These are phyloP conservation scores for Peromyscus melanophrys DNA, from an alignment of 2,797 vertebrate genomes.

Conservation along the genomic window DNA sequence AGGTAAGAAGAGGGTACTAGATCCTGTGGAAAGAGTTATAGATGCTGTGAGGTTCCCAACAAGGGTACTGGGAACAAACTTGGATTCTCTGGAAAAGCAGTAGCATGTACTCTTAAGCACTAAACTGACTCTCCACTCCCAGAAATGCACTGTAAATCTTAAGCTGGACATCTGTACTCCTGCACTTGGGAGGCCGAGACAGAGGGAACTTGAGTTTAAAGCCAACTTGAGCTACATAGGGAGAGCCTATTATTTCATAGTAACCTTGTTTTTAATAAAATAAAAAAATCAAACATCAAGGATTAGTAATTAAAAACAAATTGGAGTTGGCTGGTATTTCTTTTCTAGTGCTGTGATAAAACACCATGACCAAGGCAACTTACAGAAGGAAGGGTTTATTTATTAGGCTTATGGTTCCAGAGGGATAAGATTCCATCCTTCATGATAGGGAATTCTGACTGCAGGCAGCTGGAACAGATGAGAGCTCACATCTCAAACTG, in stretches of 20 bases:
- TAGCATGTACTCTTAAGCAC: not conserved
- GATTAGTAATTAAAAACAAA: constrained; percentile 62
- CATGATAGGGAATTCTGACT: not conserved
- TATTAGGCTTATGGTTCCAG: not conserved
- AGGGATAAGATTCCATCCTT: not conserved
- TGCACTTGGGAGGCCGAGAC: not conserved
- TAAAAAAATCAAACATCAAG: constrained; percentile 34
- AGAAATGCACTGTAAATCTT: not conserved
- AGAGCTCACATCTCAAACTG: not conserved
- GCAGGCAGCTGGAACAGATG: not conserved
- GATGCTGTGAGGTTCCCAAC: not conserved
- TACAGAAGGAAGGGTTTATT: not conserved
- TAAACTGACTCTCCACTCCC: not conserved
- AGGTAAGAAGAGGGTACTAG: not conserved
- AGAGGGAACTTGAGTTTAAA: not conserved
- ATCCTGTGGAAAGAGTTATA: too few relatives aligned
- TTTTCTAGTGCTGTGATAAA: not conserved
- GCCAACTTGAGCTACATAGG: not conserved
- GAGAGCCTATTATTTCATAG: not conserved
- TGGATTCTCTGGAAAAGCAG: not conserved
- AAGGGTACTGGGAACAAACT: not conserved
- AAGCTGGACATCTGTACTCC: not conserved
- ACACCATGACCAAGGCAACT: not conserved
- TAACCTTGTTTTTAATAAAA: constrained; percentile 57
- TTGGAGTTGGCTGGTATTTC: not conserved